A percentile compares a stretch with the other conserved stretches of the same genome.
These are phyloP conservation scores for Beroe forskalii DNA, from an alignment of 37 sponge, comb jelly and placozoan genomes.

Conservation along the genomic window DNA sequence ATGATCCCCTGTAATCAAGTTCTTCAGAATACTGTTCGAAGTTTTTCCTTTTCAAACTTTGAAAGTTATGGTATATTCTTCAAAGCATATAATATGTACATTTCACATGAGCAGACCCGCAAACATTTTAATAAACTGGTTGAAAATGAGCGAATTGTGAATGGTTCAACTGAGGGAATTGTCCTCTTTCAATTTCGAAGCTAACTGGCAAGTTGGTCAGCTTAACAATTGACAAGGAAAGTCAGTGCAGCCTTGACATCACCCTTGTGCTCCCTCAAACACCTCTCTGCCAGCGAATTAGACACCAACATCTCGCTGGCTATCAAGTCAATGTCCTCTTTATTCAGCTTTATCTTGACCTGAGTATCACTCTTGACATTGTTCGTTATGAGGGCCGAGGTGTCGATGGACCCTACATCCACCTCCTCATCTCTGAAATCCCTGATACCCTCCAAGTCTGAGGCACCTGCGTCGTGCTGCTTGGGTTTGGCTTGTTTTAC, in stretches of 20 bases:
- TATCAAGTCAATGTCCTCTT: conserved; percentile 64
- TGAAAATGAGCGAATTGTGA: no score
- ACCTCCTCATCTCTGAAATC: conserved; percentile 48
- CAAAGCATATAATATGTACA: no score
- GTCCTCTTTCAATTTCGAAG: no score
- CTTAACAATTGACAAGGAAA: conserved; percentile 39
- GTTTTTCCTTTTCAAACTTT: no score
- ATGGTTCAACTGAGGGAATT: no score
- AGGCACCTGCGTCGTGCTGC: conserved; percentile 53
- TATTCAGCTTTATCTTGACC: conserved; percentile 60
- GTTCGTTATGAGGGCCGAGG: background rate
- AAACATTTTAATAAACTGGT: no score
- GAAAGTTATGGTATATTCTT: no score
- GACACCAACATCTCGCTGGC: conserved; percentile 44
- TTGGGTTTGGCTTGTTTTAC: conserved; percentile 52
- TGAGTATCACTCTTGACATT: conserved; percentile 4
- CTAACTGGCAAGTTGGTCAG: background rate
- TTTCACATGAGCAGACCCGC: no score
- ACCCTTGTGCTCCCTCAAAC: conserved; percentile 48
- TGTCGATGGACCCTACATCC: conserved; percentile 51
- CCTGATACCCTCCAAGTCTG: conserved; percentile 41
- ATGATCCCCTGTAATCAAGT: no score
- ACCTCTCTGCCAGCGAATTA: conserved; percentile 5
- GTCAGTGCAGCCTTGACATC: conserved; percentile 56
- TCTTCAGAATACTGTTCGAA: no score